Conservation (phyloP, 2,113 vertebrate genomes). For the Mastomys natalensis region DNA sequence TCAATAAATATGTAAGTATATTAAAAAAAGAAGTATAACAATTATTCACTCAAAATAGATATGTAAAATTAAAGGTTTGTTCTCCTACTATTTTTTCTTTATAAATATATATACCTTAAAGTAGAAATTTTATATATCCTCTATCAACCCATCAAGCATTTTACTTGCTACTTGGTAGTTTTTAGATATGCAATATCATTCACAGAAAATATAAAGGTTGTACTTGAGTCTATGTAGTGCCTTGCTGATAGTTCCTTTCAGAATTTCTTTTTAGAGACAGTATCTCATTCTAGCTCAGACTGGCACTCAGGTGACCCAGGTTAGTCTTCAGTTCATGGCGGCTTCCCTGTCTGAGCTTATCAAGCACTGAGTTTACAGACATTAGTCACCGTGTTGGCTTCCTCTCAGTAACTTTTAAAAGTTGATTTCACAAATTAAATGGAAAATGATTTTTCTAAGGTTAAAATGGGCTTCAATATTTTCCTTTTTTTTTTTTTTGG, state of each 20-base stretch:
- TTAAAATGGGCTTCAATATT: neutral
- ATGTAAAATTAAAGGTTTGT: neutral
- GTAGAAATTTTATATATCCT: slow-evolving; percentile 9
- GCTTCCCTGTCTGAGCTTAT: neutral
- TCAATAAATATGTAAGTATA: neutral
- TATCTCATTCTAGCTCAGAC: neutral
- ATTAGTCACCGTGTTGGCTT: neutral
- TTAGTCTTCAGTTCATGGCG: neutral
- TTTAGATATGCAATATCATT: slow-evolving; percentile 27
- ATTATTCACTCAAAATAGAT: slow-evolving; percentile 18
- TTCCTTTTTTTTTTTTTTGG: neutral
- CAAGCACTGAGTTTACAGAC: neutral
- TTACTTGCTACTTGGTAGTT: slow-evolving; percentile 13
- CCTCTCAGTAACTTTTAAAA: slow-evolving; percentile 13
- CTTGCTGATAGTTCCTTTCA: slow-evolving; percentile 5
- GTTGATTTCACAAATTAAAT: slow-evolving; percentile 52
- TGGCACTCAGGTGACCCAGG: neutral
- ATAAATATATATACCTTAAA: slow-evolving; percentile 56
- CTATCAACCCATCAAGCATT: slow-evolving; percentile 9
- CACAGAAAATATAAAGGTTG: slow-evolving; percentile 18
- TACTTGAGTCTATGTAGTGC: neutral
- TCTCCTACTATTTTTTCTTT: neutral
- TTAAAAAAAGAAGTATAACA: neutral
- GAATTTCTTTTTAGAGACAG: neutral
- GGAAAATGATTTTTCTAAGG: slow-evolving; percentile 14